Conservation (phyloP, 2,113 vertebrate genomes). For the Acrocephalus kingi region DNA sequence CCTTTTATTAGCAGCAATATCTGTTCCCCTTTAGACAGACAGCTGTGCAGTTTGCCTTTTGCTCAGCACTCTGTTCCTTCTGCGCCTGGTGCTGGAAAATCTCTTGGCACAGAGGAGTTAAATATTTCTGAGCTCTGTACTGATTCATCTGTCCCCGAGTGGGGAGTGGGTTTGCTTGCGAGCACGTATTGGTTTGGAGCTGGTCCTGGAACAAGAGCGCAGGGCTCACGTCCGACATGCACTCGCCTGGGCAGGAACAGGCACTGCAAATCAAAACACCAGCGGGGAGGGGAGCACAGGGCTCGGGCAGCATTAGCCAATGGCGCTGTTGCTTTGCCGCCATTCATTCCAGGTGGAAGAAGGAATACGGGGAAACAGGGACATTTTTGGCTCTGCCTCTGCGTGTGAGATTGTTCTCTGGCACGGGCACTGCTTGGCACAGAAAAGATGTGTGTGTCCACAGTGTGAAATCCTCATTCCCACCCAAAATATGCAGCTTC, state of each 20-base stretch:
- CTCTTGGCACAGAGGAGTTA: conserved; percentile 46
- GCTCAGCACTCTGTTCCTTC: background rate
- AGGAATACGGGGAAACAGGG: background rate
- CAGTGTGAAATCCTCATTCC: background rate
- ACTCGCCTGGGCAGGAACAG: background rate
- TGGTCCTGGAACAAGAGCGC: conserved; percentile 7
- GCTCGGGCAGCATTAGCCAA: background rate
- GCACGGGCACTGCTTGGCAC: background rate
- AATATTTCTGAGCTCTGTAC: conserved; percentile 26
- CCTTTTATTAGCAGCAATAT: background rate
- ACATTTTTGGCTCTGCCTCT: background rate
- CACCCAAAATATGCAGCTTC: background rate
- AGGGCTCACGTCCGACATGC: conserved; percentile 15
- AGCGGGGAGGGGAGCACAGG: background rate
- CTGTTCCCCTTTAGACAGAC: background rate
- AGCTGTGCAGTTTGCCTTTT: background rate
- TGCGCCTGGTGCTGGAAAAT: background rate
- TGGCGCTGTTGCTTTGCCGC: accelerated
- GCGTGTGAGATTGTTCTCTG: background rate
- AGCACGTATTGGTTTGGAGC: conserved; percentile 59
- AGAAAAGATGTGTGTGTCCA: background rate
- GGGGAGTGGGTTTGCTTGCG: conserved; percentile 21
- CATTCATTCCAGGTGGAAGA: background rate
- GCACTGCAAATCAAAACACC: background rate
- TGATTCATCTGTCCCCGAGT: conserved; percentile 55